These are phyloP conservation scores for Toxotes chatareus DNA, from an alignment of 2,113 vertebrate genomes.

Conservation along the genomic window DNA sequence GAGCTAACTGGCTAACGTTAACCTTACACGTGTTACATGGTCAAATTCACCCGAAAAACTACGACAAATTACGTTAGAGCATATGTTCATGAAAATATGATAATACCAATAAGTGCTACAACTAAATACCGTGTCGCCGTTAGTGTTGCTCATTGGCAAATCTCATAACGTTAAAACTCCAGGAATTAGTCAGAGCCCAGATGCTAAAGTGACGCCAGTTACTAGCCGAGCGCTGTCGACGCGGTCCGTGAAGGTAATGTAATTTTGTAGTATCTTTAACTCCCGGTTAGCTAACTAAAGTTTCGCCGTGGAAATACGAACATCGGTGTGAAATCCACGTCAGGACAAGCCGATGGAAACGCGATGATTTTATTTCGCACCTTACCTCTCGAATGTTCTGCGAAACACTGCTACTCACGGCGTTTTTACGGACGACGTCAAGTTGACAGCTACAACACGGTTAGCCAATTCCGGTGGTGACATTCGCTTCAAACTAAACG, in stretches of 20 bases:
- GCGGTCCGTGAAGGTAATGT: neutral
- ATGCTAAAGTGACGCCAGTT: conserved; percentile 23
- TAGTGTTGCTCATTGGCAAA: neutral
- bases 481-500: conserved; percentile 17
- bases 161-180: neutral
- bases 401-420: conserved; percentile 48
- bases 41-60: neutral
- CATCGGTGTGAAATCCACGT: neutral
- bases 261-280: neutral
- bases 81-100: neutral
- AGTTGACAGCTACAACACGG: accelerated
- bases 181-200: conserved; percentile 51
- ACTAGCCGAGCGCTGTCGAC: conserved; percentile 37
- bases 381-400: conserved; percentile 83
- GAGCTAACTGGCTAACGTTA: conserved; percentile 17
- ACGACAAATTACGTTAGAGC: neutral
- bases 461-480: conserved; percentile 9
- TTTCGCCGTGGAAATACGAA: neutral
- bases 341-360: accelerated
- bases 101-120: accelerated
- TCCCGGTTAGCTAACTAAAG: accelerated
- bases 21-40: conserved; percentile 28
- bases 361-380: conserved; percentile 3
- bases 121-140: neutral
- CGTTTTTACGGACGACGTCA: conserved; percentile 42